phyloP scores from a whole-genome alignment of 2,888 invertebrate species.

The Lumbricus terrestris region DNA sequence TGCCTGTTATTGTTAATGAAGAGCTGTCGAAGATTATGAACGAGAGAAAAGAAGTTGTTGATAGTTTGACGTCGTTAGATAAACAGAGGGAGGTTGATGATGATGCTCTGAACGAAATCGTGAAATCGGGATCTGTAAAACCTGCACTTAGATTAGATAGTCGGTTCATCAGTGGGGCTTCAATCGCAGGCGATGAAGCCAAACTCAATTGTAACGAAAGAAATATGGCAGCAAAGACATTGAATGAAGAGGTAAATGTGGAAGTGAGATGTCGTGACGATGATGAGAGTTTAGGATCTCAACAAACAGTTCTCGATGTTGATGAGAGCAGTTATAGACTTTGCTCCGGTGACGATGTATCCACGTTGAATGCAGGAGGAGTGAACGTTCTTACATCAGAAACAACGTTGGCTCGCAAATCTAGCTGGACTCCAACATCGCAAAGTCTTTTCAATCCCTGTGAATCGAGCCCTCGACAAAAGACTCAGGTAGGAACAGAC shows the following conservation, averaged over 20 bases:
- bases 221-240: background rate
- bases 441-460: background rate
- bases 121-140: background rate
- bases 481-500: background rate
- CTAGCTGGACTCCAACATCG: background rate
- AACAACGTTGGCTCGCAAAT: background rate
- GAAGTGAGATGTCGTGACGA: background rate
- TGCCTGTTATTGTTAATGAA: background rate
- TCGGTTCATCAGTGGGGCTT: background rate
- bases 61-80: background rate
- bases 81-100: background rate
- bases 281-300: background rate
- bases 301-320: background rate
- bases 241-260: background rate
- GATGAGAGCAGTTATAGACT: background rate
- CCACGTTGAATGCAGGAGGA: background rate
- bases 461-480: background rate
- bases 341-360: background rate
- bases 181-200: too few species aligned
- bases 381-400: background rate
- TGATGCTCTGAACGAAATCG: background rate
- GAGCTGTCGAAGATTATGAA: constrained; percentile 7
- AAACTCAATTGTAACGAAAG: background rate
- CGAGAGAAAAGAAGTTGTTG: background rate
- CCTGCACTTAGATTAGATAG: background rate